Base-by-base conservation (phyloP, 2,888 invertebrate species). In the Ischnus inquisitorius region DNA sequence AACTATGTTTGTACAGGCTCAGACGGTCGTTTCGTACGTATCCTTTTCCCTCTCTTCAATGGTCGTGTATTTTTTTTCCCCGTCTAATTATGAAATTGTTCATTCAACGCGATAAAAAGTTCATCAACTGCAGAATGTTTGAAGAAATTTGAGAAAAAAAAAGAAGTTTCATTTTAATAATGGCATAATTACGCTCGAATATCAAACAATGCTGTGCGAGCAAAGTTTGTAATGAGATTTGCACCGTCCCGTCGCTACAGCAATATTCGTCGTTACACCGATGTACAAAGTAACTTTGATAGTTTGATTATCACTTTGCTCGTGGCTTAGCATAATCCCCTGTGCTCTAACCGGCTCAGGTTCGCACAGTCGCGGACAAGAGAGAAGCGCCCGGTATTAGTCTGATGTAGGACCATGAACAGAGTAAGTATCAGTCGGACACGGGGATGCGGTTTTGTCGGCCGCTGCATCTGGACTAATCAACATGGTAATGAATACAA, bases 401-500 rank as follows among this genome's bases (percentile, higher is more conserved):
- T 71, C 74, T 65, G 78, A 84, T 74, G 48, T 22, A 19, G 46
- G 41, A 79, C 81, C 3, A 69, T 79, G 68, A 72, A 69, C 41
- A 43, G 68, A 77, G 80, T 74, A 71, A 84, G 80, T 84, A 68
- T 75, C 68, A 39, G 28, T 69, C 22, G 54, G 54, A 78, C 77
- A 68, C 78, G 74, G 34, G 54, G 16, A 4, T 54, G 39, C 34
- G 68, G 68, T 28, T 76, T 41, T 62, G 19, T 34, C 22, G 84
- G 51, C 43, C 34, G 57, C 46, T 78, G 57, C 54, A 64, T 34
- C 72, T 62, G 51, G 14, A 46, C 74, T 84, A 81, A 84, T 84
- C 75, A 84, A 81, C 65, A 81, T 84, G 84, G 81, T 78, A 81
- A 81, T 84, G 69, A 75, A 84, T 78, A 19, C 84, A 78, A 75